Evolutionary conservation across 2,888 invertebrate genomes (phyloP), one percentile per base, ranked within the genome.

Genomic region (Rotaria sp.): DNA sequence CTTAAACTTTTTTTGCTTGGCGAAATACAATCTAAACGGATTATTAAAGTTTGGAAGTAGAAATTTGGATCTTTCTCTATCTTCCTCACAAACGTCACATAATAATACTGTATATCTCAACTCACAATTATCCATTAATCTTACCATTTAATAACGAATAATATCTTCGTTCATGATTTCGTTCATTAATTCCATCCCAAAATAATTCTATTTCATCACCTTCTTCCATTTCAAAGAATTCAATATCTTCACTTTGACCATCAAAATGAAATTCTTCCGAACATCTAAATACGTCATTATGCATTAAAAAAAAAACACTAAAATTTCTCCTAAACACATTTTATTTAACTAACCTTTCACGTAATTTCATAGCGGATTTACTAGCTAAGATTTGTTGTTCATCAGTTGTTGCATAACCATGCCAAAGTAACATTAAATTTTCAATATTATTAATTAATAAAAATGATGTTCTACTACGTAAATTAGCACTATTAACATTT

Each of bases 401-500:
- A 84, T 93, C 92, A 59, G 94, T 92, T 85, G 94, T 93, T 89
- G 94, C 94, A 75, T 93, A 92, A 10, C 96, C 96, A 90, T 96
- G 94, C 96, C 96, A 96, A 74, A 96, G 92, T 89, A 94, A 94
- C 10, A 95, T 89, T 86, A 92, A 90, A 1, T 94, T 94, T 38
- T 92, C 93, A 88, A 93, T 92, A 0, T 93, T 93, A 89, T 95
- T 94, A n/a, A 94, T 92, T 30, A 95, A 91, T 85, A 96, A 90
- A 87, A 94, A 92, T 0, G 95, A 95, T 8, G 94, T 94, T 30
- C 95, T 93, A 89, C 95, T 96, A 86, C 96, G 93, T 86, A 97
- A 92, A 89, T 95, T 94, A 59, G 93, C 92, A 87, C 94, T 93
- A 67, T 93, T 93, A 88, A 94, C 94, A 8, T 94, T 93, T 21